Conservation (phyloP, 2,888 invertebrate species). For the Philereme transversata region DNA sequence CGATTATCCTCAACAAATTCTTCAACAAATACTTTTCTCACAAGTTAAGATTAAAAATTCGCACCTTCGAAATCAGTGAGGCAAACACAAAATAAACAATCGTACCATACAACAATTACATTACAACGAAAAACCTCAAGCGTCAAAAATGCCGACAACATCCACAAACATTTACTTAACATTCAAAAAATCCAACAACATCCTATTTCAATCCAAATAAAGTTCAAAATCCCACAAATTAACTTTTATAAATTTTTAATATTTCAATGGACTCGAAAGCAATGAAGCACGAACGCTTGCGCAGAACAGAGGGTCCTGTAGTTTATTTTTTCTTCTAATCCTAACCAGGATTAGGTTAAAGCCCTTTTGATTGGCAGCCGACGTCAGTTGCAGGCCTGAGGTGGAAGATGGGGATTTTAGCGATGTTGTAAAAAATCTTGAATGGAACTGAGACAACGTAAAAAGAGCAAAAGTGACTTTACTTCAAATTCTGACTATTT, state of each 20-base stretch:
- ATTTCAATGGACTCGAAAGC: slow-evolving; percentile 47
- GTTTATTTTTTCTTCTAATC: slow-evolving; percentile 81
- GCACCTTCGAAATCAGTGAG: slow-evolving; percentile 56
- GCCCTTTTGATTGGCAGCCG: slow-evolving; percentile 82
- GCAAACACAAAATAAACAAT: slow-evolving; percentile 72
- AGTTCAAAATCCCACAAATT: slow-evolving; percentile 35
- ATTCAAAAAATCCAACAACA: slow-evolving; percentile 5
- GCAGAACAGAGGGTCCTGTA: slow-evolving; percentile 73
- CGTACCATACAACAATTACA: slow-evolving; percentile 76
- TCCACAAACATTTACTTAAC: slow-evolving; percentile 25
- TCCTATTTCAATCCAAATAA: slow-evolving; percentile 29
- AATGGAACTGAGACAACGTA: slow-evolving; percentile 11
- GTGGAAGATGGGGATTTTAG: slow-evolving; percentile 47
- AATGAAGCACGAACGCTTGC: slow-evolving; percentile 79
- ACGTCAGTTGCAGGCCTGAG: slow-evolving; percentile 71
- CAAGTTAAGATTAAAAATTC: slow-evolving; percentile 44
- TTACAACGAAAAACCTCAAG: slow-evolving; percentile 79
- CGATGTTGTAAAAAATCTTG: slow-evolving; percentile 29
- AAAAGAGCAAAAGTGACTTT: neutral
- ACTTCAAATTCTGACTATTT: neutral
- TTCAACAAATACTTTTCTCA: no score
- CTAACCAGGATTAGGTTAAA: slow-evolving; percentile 80
- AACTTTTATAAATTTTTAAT: neutral
- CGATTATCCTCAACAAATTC: slow-evolving; percentile 20
- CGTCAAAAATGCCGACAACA: slow-evolving; percentile 65